These are phyloP conservation scores for Aleiodes leptofemur DNA, from an alignment of 2,888 invertebrate species.

Conservation along the genomic window DNA sequence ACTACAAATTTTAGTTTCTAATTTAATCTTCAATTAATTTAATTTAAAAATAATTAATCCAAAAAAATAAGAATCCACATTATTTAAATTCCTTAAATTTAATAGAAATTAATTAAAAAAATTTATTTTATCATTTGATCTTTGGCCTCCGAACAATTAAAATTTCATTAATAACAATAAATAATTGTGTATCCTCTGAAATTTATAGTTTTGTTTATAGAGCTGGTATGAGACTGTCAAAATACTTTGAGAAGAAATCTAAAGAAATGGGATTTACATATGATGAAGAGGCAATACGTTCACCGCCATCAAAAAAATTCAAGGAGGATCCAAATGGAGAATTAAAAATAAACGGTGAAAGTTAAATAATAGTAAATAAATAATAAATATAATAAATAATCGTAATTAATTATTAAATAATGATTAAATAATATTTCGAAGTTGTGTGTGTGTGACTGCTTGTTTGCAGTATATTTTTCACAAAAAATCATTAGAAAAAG, in stretches of 20 bases:
- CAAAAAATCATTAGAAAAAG: conserved; percentile 13
- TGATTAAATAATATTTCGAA: neutral
- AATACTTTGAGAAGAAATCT: conserved; percentile 84
- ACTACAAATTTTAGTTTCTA: too few species aligned
- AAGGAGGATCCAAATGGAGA: conserved; percentile 66
- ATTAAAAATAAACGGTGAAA: conserved; percentile 47
- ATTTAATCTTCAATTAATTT: too few species aligned
- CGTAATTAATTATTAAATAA: conserved; percentile 6
- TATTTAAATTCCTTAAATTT: neutral
- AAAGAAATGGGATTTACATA: conserved; percentile 80
- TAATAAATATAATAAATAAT: neutral
- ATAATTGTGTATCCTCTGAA: conserved; percentile 47
- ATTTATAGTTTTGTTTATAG: conserved; percentile 77
- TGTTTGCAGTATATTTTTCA: conserved; percentile 39
- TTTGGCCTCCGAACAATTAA: conserved; percentile 73
- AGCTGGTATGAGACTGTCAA: conserved; percentile 84
- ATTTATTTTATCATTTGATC: conserved; percentile 59
- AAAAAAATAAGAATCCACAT: too few species aligned
- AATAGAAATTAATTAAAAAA: conserved; percentile 17
- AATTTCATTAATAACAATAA: conserved; percentile 24
- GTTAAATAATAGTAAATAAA: conserved; percentile 13
- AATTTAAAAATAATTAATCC: too few species aligned
- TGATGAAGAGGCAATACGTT: conserved; percentile 74
- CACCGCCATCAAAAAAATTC: conserved; percentile 69
- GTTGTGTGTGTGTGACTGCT: too few species aligned